Base-by-base conservation (phyloP, 2,113 vertebrate genomes). In the Callipepla californica region DNA sequence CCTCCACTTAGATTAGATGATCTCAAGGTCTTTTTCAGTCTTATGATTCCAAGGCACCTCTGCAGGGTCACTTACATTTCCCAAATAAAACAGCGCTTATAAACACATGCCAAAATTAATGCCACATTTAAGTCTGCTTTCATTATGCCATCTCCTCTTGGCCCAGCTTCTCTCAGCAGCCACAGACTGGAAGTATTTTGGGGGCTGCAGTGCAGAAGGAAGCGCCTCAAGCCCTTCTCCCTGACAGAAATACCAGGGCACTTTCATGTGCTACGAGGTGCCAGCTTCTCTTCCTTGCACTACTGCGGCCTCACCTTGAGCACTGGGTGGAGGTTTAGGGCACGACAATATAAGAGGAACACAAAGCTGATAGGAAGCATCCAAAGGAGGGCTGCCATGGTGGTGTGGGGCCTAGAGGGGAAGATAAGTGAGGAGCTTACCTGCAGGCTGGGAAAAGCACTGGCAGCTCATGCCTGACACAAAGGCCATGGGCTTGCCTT, bases 1-100 rank as follows among this genome's bases (percentile, higher is more conserved):
- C 80, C 85, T 90, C 72, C 88, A 92, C 90, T 96, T 88, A 95
- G 80, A 94, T 80, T 61, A 80, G 68, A 93, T 95, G 90, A 96
- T 92, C 83, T 90, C 85, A 93, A 70, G 47, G 51, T 94, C 88
- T 88, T 96, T 88, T 90, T 91, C 75, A 58, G 75, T 62, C 23
- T 16, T 42, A 62, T 2, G 0, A 85, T 77, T 85, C 65, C 38
- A 13, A 47, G 69, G 21, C 51, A 87, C 79, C 74, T 72, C 70
- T 72, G 28, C 30, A 57, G 23, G 50, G 55, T 83, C 76, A 92
- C 55, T 58, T n/a, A 79, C 14, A 42, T 66, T 68, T 88, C 82
- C 34, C 80, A 93, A 68, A 93, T 57, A 47, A 83, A 92, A 47
- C 19, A 69, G 30, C 72, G 67, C 58, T 85, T 77, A 70, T 50